Evolutionary conservation across 2,113 vertebrate genomes (phyloP).

Genomic region (Tonatia bakeri): DNA sequence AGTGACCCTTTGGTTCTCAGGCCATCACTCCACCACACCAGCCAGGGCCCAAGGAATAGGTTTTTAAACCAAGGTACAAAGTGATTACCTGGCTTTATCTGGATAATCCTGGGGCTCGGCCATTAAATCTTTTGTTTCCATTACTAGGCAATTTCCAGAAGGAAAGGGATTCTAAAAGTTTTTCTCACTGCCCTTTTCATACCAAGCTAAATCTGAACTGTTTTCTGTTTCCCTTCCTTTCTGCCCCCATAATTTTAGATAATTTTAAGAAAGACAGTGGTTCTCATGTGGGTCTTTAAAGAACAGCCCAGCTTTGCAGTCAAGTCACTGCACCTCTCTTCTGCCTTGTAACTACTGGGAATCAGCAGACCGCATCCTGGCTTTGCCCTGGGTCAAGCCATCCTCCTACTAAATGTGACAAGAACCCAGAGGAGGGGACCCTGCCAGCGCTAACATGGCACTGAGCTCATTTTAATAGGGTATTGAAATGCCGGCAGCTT

Average conservation of each 20-base stretch:
- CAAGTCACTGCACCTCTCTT: background rate
- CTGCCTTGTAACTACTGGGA: background rate
- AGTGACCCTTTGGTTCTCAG: no score
- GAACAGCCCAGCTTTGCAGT: background rate
- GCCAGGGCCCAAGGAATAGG: background rate
- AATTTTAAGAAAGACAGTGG: background rate
- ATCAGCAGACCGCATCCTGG: background rate
- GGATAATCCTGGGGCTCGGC: background rate
- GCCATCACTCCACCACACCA: no score
- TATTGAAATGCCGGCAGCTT: background rate
- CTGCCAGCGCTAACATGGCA: background rate
- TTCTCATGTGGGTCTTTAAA: background rate
- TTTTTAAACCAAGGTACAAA: background rate
- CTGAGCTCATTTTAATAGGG: background rate
- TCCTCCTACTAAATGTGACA: background rate
- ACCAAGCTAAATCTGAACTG: background rate
- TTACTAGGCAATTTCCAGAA: conserved; percentile 27
- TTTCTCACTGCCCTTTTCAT: background rate
- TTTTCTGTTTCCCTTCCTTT: background rate
- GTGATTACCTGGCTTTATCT: background rate
- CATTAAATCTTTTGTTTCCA: background rate
- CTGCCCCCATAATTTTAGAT: background rate
- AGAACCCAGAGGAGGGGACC: background rate
- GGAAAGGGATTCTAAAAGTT: background rate
- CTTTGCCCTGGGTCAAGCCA: background rate